Base-by-base conservation (phyloP, 2,888 invertebrate genomes). In the Hofmannophila pseudospretella region DNA sequence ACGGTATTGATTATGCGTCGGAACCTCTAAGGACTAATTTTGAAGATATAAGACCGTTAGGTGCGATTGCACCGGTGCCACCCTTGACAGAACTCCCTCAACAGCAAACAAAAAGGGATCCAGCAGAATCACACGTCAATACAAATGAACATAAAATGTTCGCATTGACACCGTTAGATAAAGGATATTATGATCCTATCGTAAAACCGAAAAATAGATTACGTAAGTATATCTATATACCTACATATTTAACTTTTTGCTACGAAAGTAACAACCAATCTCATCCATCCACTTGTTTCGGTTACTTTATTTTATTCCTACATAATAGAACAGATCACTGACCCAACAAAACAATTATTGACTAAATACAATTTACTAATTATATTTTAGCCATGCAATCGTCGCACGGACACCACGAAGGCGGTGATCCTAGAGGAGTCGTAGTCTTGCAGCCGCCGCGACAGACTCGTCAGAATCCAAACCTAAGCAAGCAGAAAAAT, bases 391-490 rank as follows among this genome's bases (percentile, higher is more conserved):
- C 37, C 16, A 16, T 16, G 30, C 26, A 34, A 5, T 16, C 28
- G 8, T 16, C 35, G 39, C 41, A 40, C 36, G 39, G 49, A 7
- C 52, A 48, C 1, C 52, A 48, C 1, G 57, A 56, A 7, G 62
- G 62, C 34, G 61, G 54, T 1, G 49, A 13, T 14, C 36, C 42
- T 3, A 38, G 38, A 26, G 8, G 38, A 0, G 42, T 54, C 2
- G 44, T 49, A 34, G 22, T 47, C 4, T 36, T 63, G 2, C 59
- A 61, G 20, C 64, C 58, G 0, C 76, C 67, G 0, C 73, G 86
- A 0, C 63, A 69, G 34, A 79, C 45, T 3, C 69, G 86, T 0
- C 85, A 85, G 49, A 84, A 86, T 23, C 86, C 85, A 0, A 84
- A 75, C 44, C 51, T 73, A 27, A 74, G 76, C 40, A 67, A 65